A percentile compares a stretch with the other conserved stretches of the same genome.
Conservation (phyloP, 2,888 invertebrate genomes). For the Euproctis similis region DNA sequence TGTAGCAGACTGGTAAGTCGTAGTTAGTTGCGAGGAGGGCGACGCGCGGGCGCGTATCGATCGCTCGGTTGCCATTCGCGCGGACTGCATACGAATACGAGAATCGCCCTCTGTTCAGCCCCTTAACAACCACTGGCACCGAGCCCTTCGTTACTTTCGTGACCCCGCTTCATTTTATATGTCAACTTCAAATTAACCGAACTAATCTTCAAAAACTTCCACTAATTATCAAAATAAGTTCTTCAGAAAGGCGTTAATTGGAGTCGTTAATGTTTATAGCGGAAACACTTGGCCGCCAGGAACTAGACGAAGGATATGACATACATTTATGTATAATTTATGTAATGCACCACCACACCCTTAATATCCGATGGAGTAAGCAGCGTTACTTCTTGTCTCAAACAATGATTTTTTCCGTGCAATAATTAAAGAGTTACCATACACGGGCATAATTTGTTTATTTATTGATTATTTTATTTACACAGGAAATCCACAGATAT, state of each 20-base stretch:
- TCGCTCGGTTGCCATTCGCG: constrained; percentile 48
- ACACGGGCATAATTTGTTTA: too few relatives aligned
- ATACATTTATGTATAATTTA: too few relatives aligned
- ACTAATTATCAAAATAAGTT: constrained; percentile 8
- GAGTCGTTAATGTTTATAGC: too few relatives aligned
- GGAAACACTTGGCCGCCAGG: too few relatives aligned
- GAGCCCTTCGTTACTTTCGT: constrained; percentile 51
- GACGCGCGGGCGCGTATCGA: constrained; percentile 74
- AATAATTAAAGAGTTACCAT: too few relatives aligned
- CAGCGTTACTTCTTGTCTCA: too few relatives aligned
- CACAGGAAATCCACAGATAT: too few relatives aligned
- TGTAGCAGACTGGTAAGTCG: constrained; percentile 49
- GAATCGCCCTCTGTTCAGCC: constrained; percentile 61
- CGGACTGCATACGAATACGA: constrained; percentile 72
- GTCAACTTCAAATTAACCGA: constrained; percentile 30
- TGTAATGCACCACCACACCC: too few relatives aligned
- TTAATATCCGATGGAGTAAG: too few relatives aligned
- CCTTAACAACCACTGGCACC: constrained; percentile 61
- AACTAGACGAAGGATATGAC: too few relatives aligned
- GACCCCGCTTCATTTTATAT: constrained; percentile 51
- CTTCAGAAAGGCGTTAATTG: constrained; percentile 13
- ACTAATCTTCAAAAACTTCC: constrained; percentile 10
- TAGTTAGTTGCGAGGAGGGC: constrained; percentile 41
- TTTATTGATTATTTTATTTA: too few relatives aligned
- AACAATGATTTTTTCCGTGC: too few relatives aligned